phyloP scores from a whole-genome alignment of 2,888 invertebrate species.

The Bugulina stolonifera region DNA sequence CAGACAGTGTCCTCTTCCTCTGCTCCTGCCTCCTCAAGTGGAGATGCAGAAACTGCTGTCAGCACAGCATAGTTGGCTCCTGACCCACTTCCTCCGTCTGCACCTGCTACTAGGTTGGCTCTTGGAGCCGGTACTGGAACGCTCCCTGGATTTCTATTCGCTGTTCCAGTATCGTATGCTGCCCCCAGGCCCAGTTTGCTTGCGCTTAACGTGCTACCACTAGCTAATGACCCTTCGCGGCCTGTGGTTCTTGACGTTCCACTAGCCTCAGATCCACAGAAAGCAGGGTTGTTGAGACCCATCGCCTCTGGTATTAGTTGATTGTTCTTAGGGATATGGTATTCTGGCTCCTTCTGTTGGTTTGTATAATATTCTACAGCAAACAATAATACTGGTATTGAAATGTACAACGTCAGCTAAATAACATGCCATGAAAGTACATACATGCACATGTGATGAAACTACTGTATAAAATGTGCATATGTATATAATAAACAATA shows the following conservation, averaged over 20 bases:
- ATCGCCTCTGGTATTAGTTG: background rate
- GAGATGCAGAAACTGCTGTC: background rate
- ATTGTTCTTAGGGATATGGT: background rate
- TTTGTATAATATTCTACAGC: too few species aligned
- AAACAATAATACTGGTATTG: too few species aligned
- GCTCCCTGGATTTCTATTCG: background rate
- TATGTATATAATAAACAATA: too few species aligned
- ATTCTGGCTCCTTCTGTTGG: background rate
- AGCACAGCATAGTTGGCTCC: background rate
- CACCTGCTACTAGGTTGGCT: background rate
- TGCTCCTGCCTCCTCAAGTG: background rate
- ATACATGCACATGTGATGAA: too few species aligned
- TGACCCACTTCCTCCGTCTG: background rate
- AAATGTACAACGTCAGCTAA: too few species aligned
- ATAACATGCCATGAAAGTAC: too few species aligned
- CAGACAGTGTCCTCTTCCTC: background rate
- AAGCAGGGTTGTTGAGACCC: background rate
- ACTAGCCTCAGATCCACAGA: background rate
- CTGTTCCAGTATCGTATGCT: background rate
- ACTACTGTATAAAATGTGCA: too few species aligned
- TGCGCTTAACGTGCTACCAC: background rate
- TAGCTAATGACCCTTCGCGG: background rate
- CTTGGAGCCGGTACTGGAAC: background rate
- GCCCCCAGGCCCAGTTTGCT: background rate
- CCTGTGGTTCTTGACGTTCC: background rate